These are phyloP conservation scores for Sparidentex hasta DNA, from an alignment of 2,797 vertebrate genomes.

Conservation along the genomic window DNA sequence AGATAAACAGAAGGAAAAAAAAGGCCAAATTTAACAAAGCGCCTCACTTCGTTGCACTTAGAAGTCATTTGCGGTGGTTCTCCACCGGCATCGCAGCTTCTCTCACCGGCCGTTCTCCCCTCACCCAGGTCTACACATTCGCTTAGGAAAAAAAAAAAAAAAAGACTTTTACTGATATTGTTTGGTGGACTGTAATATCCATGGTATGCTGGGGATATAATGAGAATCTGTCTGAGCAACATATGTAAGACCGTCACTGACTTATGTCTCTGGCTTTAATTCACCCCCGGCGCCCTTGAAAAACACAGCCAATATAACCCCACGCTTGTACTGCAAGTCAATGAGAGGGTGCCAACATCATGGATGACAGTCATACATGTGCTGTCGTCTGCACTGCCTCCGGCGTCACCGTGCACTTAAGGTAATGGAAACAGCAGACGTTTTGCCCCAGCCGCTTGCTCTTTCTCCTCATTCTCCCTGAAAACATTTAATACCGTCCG, in stretches of 20 bases:
- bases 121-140: too few relatives aligned
- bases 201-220: too few relatives aligned
- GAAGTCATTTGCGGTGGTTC: neutral
- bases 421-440: conserved; percentile 64
- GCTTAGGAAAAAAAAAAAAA: too few relatives aligned
- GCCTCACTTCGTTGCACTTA: neutral
- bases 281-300: conserved; percentile 48
- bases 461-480: conserved; percentile 53
- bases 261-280: conserved; percentile 31
- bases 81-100: too few relatives aligned
- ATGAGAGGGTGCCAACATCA: conserved; percentile 54
- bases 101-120: too few relatives aligned
- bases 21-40: neutral
- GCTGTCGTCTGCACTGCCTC: conserved; percentile 59
- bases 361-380: conserved; percentile 53
- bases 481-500: conserved; percentile 48
- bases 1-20: neutral
- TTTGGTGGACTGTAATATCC: too few relatives aligned
- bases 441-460: conserved; percentile 38
- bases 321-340: conserved; percentile 53
- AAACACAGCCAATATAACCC: conserved; percentile 43
- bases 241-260: conserved; percentile 5
- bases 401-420: conserved; percentile 62
- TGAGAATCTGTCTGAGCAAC: neutral
- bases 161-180: too few relatives aligned